Conservation (phyloP, 2,797 vertebrate genomes). For the Lerista edwardsae region DNA sequence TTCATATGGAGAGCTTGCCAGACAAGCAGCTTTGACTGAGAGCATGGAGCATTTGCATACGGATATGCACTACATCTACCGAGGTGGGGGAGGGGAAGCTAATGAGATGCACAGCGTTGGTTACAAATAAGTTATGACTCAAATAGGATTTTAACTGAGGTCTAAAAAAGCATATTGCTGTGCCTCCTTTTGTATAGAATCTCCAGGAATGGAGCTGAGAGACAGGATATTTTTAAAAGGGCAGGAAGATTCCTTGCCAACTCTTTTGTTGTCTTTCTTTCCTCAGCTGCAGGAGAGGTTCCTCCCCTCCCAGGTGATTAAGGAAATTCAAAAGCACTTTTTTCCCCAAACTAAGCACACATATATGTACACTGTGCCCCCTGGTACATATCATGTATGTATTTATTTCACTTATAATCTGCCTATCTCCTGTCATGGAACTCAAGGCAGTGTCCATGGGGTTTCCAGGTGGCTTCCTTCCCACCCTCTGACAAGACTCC, state of each 20-base stretch:
- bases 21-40: neutral
- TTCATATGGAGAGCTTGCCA: constrained; percentile 26
- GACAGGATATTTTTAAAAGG: neutral
- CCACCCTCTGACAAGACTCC: too few relatives aligned
- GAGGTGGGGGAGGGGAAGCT: neutral
- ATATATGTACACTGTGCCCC: neutral
- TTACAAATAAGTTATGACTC: constrained; percentile 14
- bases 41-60: neutral
- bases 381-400: neutral
- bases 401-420: too few relatives aligned
- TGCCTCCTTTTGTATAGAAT: neutral
- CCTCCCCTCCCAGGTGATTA: neutral
- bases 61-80: fast-evolving
- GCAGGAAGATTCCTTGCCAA: neutral
- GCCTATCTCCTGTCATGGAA: too few relatives aligned
- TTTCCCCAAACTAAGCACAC: neutral
- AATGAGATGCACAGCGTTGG: neutral
- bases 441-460: too few relatives aligned
- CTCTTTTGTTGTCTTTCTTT: too few relatives aligned
- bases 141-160: constrained; percentile 24
- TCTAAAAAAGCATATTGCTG: neutral
- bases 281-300: neutral
- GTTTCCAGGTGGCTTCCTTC: too few relatives aligned
- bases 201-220: neutral
- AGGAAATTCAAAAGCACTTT: neutral